Base-by-base conservation (phyloP, 1,140 invertebrate genomes). In the Eupristina koningsbergeri region DNA sequence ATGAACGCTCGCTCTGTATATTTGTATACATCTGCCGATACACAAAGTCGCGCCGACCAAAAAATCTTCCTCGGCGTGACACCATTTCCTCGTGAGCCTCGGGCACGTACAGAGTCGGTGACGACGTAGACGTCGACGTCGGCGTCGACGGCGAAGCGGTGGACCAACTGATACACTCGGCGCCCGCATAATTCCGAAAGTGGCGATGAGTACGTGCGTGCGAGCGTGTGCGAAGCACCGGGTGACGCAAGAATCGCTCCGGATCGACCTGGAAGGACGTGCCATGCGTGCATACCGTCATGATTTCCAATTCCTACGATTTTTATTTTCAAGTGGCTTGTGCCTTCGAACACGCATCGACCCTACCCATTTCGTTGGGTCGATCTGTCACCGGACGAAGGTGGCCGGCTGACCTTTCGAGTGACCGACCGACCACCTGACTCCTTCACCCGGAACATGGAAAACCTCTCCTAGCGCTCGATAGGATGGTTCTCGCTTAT, bases 111-210 rank as follows among this genome's bases (percentile, higher is more conserved):
- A 2, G 50, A 13, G 50, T 7, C 50, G 11, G 11, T 3, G 50
- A 3, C 50, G 50, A 3, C 6, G 50, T 2, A 17, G 50, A 41
- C 6, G 41, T 5, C 41, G 41, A 11, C 41, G 41, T n/a, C n/a
- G 50, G 11, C 9, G 50, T 41, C 6, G 41, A 11, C 41, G 41
- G 41, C 41, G 41, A 3, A 2, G 36, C 22, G 19, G 19, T 29
- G 31, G 53, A 77, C 67, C 47, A 77, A 34, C 75, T 63, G 75
- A 77, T 63, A 58, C 75, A 77, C 75, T 77, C 58, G 53, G 31
- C 58, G 75, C 75, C 58, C 75, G 75, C 75, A 77, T 77, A 63
- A 77, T 77, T 77, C 58, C 1, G 75, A 58, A 77, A 75, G 45
- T 45, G 29, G 50, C 45, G 29, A 7, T 22, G 45, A 15, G 15